Conservation (phyloP, 1,140 invertebrate species). For the Drosophila bifasciata region DNA sequence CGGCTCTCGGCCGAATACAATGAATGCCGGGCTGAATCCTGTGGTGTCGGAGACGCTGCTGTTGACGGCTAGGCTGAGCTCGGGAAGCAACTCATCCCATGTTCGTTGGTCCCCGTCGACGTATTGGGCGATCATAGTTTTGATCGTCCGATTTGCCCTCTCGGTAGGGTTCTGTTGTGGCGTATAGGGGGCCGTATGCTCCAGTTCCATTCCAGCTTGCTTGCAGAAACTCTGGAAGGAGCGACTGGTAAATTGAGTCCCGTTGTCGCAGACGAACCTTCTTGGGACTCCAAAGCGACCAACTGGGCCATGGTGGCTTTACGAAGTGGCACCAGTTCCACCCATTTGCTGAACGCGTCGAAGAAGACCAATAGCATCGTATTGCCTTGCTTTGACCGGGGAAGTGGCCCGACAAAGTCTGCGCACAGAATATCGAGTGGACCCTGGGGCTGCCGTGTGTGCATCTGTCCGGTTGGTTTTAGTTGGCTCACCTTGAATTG, state of each 20-base stretch:
- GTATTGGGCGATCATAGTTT: slow-evolving; percentile 1
- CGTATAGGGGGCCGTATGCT: neutral
- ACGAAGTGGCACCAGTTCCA: neutral
- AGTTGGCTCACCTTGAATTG: neutral
- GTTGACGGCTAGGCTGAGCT: neutral
- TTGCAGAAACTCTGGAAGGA: neutral
- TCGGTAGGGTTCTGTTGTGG: slow-evolving; percentile 1
- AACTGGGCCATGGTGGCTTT: too few species aligned
- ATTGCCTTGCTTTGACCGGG: neutral
- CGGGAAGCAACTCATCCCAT: neutral
- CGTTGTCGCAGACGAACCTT: neutral
- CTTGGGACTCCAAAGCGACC: neutral
- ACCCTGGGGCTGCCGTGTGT: too few species aligned
- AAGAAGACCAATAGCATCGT: neutral
- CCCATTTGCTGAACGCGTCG: neutral
- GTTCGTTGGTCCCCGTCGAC: neutral
- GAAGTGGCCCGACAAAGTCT: too few species aligned
- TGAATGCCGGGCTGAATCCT: neutral
- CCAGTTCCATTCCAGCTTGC: slow-evolving; percentile 1
- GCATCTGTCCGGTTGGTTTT: neutral
- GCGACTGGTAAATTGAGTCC: slow-evolving; percentile 3
- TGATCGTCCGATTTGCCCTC: neutral
- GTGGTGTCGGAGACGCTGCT: neutral
- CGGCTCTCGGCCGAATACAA: neutral
- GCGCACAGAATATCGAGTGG: too few species aligned